These are phyloP conservation scores for Benitochromis conjunctus DNA, from an alignment of 2,113 vertebrate genomes.

Conservation along the genomic window DNA sequence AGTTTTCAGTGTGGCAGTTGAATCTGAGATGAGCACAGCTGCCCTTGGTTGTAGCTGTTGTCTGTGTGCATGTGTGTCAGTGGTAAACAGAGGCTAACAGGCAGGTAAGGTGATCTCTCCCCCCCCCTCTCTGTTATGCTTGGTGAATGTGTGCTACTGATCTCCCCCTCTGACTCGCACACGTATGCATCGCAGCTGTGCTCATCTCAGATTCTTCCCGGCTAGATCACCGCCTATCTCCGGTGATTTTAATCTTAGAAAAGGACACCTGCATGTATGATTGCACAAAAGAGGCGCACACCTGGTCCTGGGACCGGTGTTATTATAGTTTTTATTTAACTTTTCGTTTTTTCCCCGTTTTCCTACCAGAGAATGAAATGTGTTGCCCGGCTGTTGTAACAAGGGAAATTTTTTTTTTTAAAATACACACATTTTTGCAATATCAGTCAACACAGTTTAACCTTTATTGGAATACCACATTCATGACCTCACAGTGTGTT, in stretches of 20 bases:
- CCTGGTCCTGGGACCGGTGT: not conserved
- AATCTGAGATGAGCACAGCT: conserved; percentile 32
- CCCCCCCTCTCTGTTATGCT: not conserved
- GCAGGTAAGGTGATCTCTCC: conserved; percentile 51
- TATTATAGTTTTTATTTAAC: not conserved
- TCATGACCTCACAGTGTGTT: not conserved
- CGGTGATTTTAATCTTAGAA: not conserved
- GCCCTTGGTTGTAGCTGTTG: not conserved
- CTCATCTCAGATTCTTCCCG: not conserved
- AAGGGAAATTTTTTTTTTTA: accelerated
- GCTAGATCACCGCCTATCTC: not conserved
- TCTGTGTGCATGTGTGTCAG: conserved; percentile 8
- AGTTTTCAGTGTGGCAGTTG: not conserved
- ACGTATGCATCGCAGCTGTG: not conserved
- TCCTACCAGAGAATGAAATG: not conserved
- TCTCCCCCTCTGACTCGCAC: not conserved
- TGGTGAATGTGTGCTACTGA: not conserved
- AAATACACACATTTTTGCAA: not conserved
- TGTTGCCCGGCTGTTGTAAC: not conserved
- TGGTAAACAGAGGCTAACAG: conserved; percentile 47
- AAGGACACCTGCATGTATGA: not conserved
- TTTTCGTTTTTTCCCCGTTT: not conserved
- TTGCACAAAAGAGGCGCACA: not conserved
- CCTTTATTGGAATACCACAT: not conserved
- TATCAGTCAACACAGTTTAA: not conserved